Evolutionary conservation across 2,888 invertebrate genomes (phyloP).

Genomic region (Gortyna flavago): DNA sequence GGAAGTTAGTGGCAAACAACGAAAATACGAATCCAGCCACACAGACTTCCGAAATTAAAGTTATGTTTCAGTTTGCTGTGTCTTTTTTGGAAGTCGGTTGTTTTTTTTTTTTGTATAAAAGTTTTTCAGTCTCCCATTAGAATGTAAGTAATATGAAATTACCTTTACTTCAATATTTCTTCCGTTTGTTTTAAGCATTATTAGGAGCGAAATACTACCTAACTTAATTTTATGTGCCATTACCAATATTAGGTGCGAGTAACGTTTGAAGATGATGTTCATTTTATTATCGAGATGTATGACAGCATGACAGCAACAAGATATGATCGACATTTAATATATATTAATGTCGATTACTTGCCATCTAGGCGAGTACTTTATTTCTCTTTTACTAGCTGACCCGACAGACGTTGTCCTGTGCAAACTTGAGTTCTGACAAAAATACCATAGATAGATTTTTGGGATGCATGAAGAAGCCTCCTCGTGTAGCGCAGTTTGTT

Average conservation of each 20-base stretch:
- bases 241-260: constrained; percentile 49
- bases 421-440: not conserved
- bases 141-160: not conserved
- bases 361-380: constrained; percentile 13
- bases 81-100: too few species aligned
- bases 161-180: not conserved
- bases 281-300: constrained; percentile 60
- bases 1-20: too few species aligned
- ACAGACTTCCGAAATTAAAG: too few species aligned
- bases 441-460: not conserved
- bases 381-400: constrained; percentile 6
- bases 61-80: too few species aligned
- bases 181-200: not conserved
- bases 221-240: constrained; percentile 45
- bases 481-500: too few species aligned
- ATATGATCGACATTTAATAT: constrained; percentile 46
- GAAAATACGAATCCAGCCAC: too few species aligned
- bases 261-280: constrained; percentile 38
- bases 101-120: too few species aligned
- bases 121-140: not conserved
- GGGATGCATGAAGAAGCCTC: too few species aligned
- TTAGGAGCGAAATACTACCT: constrained; percentile 18
- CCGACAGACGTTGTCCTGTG: not conserved
- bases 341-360: constrained; percentile 41
- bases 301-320: constrained; percentile 46